These are phyloP conservation scores for Formica aserva DNA, from an alignment of 2,888 invertebrate genomes.

Conservation along the genomic window DNA sequence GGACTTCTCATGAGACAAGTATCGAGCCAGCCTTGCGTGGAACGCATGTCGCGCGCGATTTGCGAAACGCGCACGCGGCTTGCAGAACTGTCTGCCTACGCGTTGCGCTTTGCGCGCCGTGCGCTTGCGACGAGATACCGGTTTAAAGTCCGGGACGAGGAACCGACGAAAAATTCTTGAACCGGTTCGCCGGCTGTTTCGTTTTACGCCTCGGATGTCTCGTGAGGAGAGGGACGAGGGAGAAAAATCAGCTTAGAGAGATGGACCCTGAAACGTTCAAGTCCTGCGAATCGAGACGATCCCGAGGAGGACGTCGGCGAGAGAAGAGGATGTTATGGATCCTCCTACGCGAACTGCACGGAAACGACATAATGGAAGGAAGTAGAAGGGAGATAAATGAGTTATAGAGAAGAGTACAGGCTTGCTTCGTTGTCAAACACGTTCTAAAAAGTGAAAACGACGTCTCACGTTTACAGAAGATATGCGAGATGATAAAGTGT, in stretches of 20 bases:
- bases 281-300: conserved; percentile 36
- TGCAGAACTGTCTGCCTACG: conserved; percentile 64
- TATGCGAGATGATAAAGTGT: background rate
- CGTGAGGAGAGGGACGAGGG: conserved; percentile 39
- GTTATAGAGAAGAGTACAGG: background rate
- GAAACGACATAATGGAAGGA: conserved; percentile 66
- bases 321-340: conserved; percentile 59
- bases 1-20: conserved; percentile 20
- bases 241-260: conserved; percentile 26
- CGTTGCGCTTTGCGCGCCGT: conserved; percentile 38
- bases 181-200: conserved; percentile 73
- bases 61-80: conserved; percentile 59
- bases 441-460: conserved; percentile 51
- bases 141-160: conserved; percentile 75
- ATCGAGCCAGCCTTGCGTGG: conserved; percentile 39
- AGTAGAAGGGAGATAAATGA: conserved; percentile 59
- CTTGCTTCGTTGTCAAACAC: background rate
- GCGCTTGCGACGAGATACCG: conserved; percentile 67
- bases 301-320: conserved; percentile 32
- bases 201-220: conserved; percentile 57
- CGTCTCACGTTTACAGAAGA: conserved; percentile 55
- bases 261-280: background rate
- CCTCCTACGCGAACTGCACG: conserved; percentile 63
- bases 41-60: conserved; percentile 39
- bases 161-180: conserved; percentile 73